These are phyloP conservation scores for Timandra comae DNA, from an alignment of 2,888 invertebrate genomes.

Conservation along the genomic window DNA sequence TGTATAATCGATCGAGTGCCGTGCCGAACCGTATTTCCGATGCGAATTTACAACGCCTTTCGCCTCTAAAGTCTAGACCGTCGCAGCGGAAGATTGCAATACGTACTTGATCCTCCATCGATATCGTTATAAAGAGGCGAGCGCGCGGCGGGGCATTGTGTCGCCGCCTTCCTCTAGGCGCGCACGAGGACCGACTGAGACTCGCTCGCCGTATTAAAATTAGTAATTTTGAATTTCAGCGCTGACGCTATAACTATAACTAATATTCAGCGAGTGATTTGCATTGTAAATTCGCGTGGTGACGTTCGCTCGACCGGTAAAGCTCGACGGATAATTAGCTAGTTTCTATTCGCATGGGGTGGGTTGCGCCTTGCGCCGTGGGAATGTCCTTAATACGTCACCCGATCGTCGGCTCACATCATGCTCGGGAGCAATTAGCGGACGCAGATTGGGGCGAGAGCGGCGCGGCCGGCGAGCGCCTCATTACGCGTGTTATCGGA, in stretches of 20 bases:
- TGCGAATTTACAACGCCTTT: conserved; percentile 42
- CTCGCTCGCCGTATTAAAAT: conserved; percentile 70
- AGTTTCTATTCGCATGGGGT: conserved; percentile 69
- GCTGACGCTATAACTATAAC: conserved; percentile 69
- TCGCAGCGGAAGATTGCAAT: conserved; percentile 38
- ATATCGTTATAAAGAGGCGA: conserved; percentile 39
- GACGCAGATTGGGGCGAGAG: neutral
- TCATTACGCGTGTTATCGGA: no score
- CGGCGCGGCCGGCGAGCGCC: no score
- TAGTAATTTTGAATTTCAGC: conserved; percentile 72
- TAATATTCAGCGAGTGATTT: conserved; percentile 73
- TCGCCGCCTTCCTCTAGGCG: conserved; percentile 61
- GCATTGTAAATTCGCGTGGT: conserved; percentile 73
- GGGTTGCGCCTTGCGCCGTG: conserved; percentile 32
- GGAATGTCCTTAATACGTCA: conserved; percentile 54
- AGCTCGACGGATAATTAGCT: conserved; percentile 73
- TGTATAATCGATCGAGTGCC: conserved; percentile 62
- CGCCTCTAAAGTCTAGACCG: conserved; percentile 33
- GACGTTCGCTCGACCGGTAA: conserved; percentile 63
- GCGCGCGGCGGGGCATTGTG: conserved; percentile 46
- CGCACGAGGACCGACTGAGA: conserved; percentile 70
- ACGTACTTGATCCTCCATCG: conserved; percentile 71
- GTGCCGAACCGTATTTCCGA: conserved; percentile 49
- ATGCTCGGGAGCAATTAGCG: conserved; percentile 9
- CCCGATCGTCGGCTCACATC: conserved; percentile 23